Evolutionary conservation across 2,888 invertebrate genomes (phyloP).

Genomic region (Hyppa rectilinea): DNA sequence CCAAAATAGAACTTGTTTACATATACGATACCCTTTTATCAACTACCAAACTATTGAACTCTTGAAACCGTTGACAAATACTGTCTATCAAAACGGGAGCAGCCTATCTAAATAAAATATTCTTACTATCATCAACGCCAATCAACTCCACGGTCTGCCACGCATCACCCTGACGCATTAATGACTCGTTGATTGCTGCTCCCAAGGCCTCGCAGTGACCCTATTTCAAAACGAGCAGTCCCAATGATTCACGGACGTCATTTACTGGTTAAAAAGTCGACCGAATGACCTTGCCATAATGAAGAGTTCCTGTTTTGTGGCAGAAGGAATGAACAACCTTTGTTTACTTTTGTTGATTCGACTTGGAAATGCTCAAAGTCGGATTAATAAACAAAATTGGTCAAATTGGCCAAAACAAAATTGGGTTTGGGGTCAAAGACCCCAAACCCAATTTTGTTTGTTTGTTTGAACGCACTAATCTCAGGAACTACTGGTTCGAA

Average conservation of each 20-base stretch:
- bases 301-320: slow-evolving; percentile 75
- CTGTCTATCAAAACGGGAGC: neutral
- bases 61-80: neutral
- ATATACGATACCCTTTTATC: neutral
- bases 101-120: slow-evolving; percentile 20
- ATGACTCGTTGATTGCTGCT: slow-evolving; percentile 63
- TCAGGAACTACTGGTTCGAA: too few relatives aligned
- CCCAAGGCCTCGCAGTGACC: slow-evolving; percentile 70
- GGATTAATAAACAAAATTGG: slow-evolving; percentile 48
- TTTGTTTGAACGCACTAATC: too few relatives aligned
- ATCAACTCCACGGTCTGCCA: slow-evolving; percentile 31
- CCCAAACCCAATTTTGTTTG: too few relatives aligned
- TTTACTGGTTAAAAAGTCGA: slow-evolving; percentile 79
- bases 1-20: neutral
- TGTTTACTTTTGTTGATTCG: slow-evolving; percentile 54
- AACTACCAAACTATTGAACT: neutral
- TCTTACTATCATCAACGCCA: slow-evolving; percentile 14
- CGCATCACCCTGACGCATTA: slow-evolving; percentile 43
- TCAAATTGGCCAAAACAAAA: too few relatives aligned
- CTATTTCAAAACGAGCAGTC: slow-evolving; percentile 66
- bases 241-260: slow-evolving; percentile 78
- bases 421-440: slow-evolving; percentile 24
- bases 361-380: slow-evolving; percentile 54
- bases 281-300: slow-evolving; percentile 77
- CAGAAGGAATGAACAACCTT: slow-evolving; percentile 49